These are phyloP conservation scores for Orchesellides sinensis DNA, from an alignment of 2,888 invertebrate species.

Conservation along the genomic window DNA sequence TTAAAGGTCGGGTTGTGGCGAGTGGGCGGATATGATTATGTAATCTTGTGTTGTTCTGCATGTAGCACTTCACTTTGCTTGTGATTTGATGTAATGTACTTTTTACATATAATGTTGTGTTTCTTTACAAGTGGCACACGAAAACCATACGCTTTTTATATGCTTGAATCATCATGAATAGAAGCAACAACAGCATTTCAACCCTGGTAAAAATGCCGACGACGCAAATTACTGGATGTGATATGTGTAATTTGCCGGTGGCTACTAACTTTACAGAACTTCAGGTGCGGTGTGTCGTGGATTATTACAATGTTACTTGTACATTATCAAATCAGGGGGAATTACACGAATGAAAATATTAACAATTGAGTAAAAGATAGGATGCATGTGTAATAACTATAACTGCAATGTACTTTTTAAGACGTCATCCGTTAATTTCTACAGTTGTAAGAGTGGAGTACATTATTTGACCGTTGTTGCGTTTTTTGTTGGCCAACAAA, in stretches of 20 bases:
- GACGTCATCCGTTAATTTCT: too few relatives aligned
- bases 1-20: slow-evolving; percentile 66
- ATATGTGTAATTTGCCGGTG: not conserved
- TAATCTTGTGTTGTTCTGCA: slow-evolving; percentile 47
- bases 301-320: too few relatives aligned
- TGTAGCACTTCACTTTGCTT: slow-evolving; percentile 4
- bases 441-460: too few relatives aligned
- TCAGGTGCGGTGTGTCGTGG: slow-evolving; percentile 1
- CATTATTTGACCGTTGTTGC: too few relatives aligned
- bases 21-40: slow-evolving; percentile 63
- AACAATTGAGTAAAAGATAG: too few relatives aligned
- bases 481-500: too few relatives aligned
- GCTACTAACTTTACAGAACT: not conserved
- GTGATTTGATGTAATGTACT: not conserved
- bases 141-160: slow-evolving; percentile 53
- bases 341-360: too few relatives aligned
- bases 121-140: slow-evolving; percentile 67
- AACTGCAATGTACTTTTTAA: too few relatives aligned
- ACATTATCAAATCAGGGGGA: too few relatives aligned
- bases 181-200: slow-evolving; percentile 8
- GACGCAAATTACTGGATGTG: slow-evolving; percentile 36
- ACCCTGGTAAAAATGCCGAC: slow-evolving; percentile 1
- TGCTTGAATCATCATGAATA: slow-evolving; percentile 3
- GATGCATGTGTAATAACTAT: too few relatives aligned
- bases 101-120: not conserved